Evolutionary conservation across 2,113 vertebrate species (phyloP), one percentile per base, ranked within the genome.

Genomic region (Datnioides undecimradiatus): DNA sequence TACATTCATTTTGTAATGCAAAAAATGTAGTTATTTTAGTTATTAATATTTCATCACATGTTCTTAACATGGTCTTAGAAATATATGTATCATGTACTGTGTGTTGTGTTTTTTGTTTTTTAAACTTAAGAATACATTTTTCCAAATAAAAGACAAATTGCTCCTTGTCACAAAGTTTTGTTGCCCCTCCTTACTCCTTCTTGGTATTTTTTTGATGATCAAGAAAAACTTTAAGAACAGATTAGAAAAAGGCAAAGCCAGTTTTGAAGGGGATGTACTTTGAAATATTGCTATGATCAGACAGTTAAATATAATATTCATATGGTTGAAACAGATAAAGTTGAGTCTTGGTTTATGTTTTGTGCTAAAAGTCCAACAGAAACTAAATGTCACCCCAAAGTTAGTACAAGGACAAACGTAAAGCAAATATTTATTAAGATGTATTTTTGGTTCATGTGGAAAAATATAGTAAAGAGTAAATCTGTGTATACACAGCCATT

Each of bases 341-440:
- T n/a, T 25, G 11, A 8, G 10, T 17, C 11, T 60, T 1, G 1
- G 8, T 58, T 58, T 17, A 33, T 29, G 57, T 60, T 72, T 48
- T 29, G 23, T 48, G 43, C 29, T 33, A n/a, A 45, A 62, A 49
- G 45, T 57, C 52, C 33, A 77, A 14, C 29, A 60, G 27, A 43
- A 54, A 67, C 52, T 21, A 14, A 29, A 66, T 67, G 12, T 25
- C 21, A 45, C 21, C n/a, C n/a, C 2, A 14, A 6, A 52, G 23
- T 62, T 73, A 52, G 23, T 62, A 67, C 13, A 33, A 38, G 48
- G 65, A 13, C 16, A 67, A 27, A 63, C 14, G 14, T 55, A 34
- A 41, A 76, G 7, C 11, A 48, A 1, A 2, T 21, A 66, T 71
- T 73, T 21, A 38, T 41, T 52, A 27, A 48, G 21, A 68, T 55